Base-by-base conservation (phyloP, 2,797 vertebrate genomes). In the Characodon lateralis region DNA sequence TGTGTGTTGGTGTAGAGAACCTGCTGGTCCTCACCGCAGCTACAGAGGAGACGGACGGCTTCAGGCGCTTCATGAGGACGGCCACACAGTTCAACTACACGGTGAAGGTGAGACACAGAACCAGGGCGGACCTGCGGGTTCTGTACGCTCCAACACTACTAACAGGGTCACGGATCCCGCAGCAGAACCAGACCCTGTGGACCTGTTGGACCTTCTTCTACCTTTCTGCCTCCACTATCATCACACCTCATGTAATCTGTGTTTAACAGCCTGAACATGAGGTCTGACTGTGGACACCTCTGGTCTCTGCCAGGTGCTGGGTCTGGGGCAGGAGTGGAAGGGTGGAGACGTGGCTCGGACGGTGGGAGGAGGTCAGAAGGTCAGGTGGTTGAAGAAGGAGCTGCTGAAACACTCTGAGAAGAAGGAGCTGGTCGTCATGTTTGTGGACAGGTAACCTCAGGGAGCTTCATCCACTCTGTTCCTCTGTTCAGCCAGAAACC, bases 321-420 rank as follows among this genome's bases (percentile, higher is more conserved):
- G 97, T 51, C 91, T 98, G 81, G 97, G 97, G 0, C 94, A 97
- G 89, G 92, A 96, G 39, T 98, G 97, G 97, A 95, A 88, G 77
- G 97, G 97, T 0, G 97, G 86, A 22, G 97, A 85, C 70, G 96
- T 95, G 87, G 97, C 86, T 70, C 95, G 68, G 78, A 96, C 88
- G 39, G 96, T 68, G 78, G 97, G 71, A 50, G 97, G 97, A 53
- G 97, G 97, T 7, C 97, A 98, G 94, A 98, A 98, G 88, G 97
- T 98, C 48, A 90, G 97, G 35, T 97, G 97, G 97, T 77, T 98
- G 83, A 97, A 97, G 89, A 94, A 93, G 16, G 97, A 97, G 84
- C 95, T 98, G 83, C 92, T 95, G 70, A 96, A 95, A 80, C 88
- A 96, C 1, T 85, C 91, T 0, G 91, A 93, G 16, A 87, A 87